phyloP scores from a whole-genome alignment of 2,888 invertebrate genomes.

The Callimorpha dominula region DNA sequence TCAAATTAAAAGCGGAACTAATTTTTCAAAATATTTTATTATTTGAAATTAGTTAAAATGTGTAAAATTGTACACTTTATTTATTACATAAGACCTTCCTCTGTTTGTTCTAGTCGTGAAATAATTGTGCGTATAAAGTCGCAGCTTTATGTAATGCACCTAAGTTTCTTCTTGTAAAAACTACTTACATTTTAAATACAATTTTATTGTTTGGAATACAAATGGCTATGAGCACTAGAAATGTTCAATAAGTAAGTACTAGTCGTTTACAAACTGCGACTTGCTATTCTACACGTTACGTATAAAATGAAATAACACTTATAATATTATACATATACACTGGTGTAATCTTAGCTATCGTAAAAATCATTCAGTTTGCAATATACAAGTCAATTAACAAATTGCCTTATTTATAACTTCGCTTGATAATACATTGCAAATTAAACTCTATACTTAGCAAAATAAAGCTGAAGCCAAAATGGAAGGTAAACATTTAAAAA shows the following conservation, averaged over 20 bases:
- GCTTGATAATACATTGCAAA: slow-evolving; percentile 59
- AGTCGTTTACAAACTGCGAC: slow-evolving; percentile 35
- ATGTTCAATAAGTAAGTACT: background rate
- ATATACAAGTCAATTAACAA: slow-evolving; percentile 52
- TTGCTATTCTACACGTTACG: slow-evolving; percentile 53
- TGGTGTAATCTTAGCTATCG: slow-evolving; percentile 54
- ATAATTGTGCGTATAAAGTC: slow-evolving; percentile 48
- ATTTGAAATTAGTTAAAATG: slow-evolving; percentile 49
- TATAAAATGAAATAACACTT: slow-evolving; percentile 63
- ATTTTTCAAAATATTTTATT: slow-evolving; percentile 49
- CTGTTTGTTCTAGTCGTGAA: slow-evolving; percentile 42
- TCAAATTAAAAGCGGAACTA: slow-evolving; percentile 40
- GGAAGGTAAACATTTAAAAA: slow-evolving; percentile 56
- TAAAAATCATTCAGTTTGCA: slow-evolving; percentile 53
- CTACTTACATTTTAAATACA: slow-evolving; percentile 41
- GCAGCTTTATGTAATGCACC: slow-evolving; percentile 35
- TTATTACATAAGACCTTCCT: slow-evolving; percentile 49
- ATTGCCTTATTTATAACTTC: slow-evolving; percentile 56
- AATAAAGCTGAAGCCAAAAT: slow-evolving; percentile 77
- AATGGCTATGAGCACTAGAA: background rate
- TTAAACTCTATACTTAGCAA: slow-evolving; percentile 58
- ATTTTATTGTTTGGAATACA: slow-evolving; percentile 3
- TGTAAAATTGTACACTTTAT: slow-evolving; percentile 52
- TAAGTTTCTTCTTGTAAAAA: slow-evolving; percentile 32
- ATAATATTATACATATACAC: slow-evolving; percentile 60